Base-by-base conservation (phyloP, 2,797 vertebrate species). In the Antrozous pallidus region DNA sequence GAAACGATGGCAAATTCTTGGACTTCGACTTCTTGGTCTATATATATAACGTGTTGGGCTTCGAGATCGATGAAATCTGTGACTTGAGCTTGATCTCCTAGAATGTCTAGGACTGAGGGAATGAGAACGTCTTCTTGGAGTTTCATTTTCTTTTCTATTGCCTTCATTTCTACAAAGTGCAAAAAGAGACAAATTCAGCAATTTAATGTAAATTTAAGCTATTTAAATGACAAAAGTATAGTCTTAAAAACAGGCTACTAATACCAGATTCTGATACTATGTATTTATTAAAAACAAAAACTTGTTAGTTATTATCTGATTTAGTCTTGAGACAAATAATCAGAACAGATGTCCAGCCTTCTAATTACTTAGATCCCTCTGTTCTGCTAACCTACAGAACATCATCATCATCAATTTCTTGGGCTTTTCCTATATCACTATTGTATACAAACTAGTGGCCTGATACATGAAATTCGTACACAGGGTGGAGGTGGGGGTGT, bases 21-120 rank as follows among this genome's bases (percentile, higher is more conserved):
- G 98, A 95, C 98, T 98, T 13, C 97, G 98, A 61, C 98, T 98
- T 22, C 98, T 94, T 1, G 98, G 97, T 71, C 98, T 97, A 0
- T 95, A 91, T 9, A 98, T 97, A 11, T 96, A 97, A 17, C 95
- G 97, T 0, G 96, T 20, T 0, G 98, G 98, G 63, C 98, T 97
- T 74, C 98, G 98, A 0, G 98, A 98, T 0, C 97, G 97, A 6
- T 96, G 98, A 0, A 86, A 78, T 36, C 45, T 96, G 13, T 97
- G 96, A 91, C 98, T 87, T 22, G 98, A 98, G 78, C 97, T 95
- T 2, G 98, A 93, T 2, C 96, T 92, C 81, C 97, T 97, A 22
- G 97, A 97, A 1, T 94, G 98, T 7, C 97, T 97, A 0, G 98
- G 98, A 70, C 98, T 98, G 1, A 97, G 83, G 0, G 97, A 98